Evolutionary conservation across 2,113 vertebrate genomes (phyloP).

Genomic region (Bufo bufo): DNA sequence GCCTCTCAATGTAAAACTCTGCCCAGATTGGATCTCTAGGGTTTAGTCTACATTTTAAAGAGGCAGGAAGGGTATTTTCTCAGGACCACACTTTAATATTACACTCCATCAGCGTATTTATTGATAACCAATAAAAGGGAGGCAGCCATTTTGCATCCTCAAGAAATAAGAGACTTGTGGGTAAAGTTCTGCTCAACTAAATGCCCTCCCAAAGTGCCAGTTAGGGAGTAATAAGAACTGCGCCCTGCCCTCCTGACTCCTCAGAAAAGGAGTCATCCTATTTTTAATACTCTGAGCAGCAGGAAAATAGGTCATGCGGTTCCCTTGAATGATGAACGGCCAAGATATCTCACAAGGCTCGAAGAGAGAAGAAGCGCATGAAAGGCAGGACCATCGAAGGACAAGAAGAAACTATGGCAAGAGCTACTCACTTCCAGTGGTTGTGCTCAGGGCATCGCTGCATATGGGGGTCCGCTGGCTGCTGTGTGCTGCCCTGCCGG

Average conservation of each 20-base stretch:
- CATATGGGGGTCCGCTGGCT: no score
- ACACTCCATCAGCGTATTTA: background rate
- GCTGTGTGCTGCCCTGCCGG: no score
- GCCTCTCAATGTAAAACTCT: constrained; percentile 3
- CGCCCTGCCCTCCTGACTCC: background rate
- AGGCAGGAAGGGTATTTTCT: background rate
- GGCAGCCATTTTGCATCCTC: background rate
- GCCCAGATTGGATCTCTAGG: background rate
- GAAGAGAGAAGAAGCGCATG: no score
- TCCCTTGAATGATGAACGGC: no score
- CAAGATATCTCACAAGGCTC: no score
- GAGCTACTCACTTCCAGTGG: no score
- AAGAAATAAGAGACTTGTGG: background rate
- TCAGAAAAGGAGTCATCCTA: background rate
- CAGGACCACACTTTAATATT: background rate
- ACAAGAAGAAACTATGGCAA: no score
- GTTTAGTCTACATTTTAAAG: background rate
- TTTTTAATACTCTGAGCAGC: background rate
- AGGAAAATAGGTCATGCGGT: background rate
- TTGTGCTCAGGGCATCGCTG: no score
- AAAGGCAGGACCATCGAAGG: no score
- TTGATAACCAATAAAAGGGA: background rate
- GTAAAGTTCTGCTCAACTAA: background rate
- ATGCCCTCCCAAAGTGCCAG: background rate
- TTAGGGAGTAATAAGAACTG: background rate